Evolutionary conservation across 2,113 vertebrate genomes (phyloP).

Genomic region (Micromys minutus): DNA sequence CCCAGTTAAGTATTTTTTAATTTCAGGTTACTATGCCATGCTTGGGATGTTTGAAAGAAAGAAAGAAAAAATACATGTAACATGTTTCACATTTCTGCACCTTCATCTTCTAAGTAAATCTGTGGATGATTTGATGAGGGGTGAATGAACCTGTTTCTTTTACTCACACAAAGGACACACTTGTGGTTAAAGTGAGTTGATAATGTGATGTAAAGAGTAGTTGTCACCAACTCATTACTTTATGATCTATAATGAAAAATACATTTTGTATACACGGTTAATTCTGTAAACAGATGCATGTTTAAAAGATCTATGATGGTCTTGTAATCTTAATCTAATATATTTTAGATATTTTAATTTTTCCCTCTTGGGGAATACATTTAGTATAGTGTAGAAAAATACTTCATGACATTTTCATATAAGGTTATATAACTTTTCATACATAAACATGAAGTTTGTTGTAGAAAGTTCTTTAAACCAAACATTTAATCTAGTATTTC

Average conservation of each 20-base stretch:
- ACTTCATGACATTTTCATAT: conserved; percentile 90
- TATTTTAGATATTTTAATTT: conserved; percentile 92
- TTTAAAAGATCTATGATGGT: conserved; percentile 89
- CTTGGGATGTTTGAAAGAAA: conserved; percentile 84
- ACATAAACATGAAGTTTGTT: conserved; percentile 89
- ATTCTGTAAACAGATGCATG: conserved; percentile 95
- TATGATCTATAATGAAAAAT: conserved; percentile 86
- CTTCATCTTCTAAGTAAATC: conserved; percentile 85
- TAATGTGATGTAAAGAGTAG: conserved; percentile 85
- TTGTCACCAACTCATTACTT: conserved; percentile 86
- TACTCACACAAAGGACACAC: conserved; percentile 90
- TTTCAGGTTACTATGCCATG: conserved; percentile 84
- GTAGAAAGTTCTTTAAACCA: conserved; percentile 90
- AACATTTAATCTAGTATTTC: conserved; percentile 89
- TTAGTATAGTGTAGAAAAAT: conserved; percentile 87
- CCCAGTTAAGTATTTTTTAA: conserved; percentile 86
- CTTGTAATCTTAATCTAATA: conserved; percentile 91
- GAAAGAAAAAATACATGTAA: conserved; percentile 83
- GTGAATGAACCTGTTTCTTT: conserved; percentile 84
- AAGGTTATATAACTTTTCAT: conserved; percentile 93
- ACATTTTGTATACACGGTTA: conserved; percentile 90
- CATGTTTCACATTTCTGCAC: conserved; percentile 82
- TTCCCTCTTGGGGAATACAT: conserved; percentile 88
- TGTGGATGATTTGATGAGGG: conserved; percentile 85
- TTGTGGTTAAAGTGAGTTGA: conserved; percentile 88